Evolutionary conservation across 2,113 vertebrate genomes (phyloP).

Genomic region (Orientallactaga bullata): DNA sequence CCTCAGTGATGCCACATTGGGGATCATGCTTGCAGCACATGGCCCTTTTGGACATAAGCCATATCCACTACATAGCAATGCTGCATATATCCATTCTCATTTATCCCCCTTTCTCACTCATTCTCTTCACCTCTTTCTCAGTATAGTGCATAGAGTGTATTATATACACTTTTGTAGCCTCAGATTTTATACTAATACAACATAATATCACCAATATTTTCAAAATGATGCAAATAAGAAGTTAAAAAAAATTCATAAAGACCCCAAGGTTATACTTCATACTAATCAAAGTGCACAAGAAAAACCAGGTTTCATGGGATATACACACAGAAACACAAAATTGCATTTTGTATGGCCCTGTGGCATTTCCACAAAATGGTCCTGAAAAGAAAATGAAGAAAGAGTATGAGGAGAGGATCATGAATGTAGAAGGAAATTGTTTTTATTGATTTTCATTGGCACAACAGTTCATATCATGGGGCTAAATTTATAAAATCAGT

Average conservation of each 20-base stretch:
- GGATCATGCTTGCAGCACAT: not conserved
- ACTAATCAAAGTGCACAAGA: constrained; percentile 64
- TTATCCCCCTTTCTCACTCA: too few species aligned
- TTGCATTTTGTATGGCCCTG: constrained; percentile 81
- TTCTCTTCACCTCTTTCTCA: not conserved
- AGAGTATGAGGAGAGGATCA: constrained; percentile 83
- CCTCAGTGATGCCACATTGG: too few species aligned
- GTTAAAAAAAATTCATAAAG: not conserved
- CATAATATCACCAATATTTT: constrained; percentile 48
- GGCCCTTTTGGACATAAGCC: not conserved
- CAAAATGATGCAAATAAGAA: constrained; percentile 8
- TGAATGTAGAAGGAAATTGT: constrained; percentile 89
- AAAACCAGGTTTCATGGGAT: constrained; percentile 53
- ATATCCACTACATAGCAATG: not conserved
- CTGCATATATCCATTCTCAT: not conserved
- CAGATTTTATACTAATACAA: constrained; percentile 61
- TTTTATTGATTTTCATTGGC: constrained; percentile 91
- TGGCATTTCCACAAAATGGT: constrained; percentile 87
- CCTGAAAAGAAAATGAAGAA: constrained; percentile 84
- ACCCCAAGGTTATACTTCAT: constrained; percentile 46
- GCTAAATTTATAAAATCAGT: constrained; percentile 86
- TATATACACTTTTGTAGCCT: constrained; percentile 1
- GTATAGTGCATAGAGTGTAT: not conserved
- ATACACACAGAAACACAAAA: constrained; percentile 80
- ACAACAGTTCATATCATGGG: constrained; percentile 84